phyloP scores from a whole-genome alignment of 2,888 invertebrate genomes.

The Microplitis manilae region DNA sequence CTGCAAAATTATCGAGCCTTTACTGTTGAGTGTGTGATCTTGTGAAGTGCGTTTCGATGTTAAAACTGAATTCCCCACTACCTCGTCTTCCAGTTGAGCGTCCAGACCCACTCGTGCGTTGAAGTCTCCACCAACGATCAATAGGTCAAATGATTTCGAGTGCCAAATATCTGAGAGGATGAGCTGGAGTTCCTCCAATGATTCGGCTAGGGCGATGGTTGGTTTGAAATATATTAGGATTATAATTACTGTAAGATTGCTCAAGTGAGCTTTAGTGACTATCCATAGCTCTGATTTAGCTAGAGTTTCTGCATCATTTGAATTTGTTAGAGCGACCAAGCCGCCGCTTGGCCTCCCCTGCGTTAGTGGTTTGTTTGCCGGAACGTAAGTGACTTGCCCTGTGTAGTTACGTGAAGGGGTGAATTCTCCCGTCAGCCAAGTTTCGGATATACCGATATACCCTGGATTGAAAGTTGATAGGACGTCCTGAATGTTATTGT shows the following conservation, averaged over 20 bases:
- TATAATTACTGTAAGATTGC: neutral
- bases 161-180: neutral
- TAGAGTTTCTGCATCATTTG: neutral
- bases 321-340: neutral
- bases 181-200: neutral
- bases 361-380: too few relatives aligned
- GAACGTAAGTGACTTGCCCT: too few relatives aligned
- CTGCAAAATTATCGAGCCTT: neutral
- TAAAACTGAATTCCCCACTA: too few relatives aligned
- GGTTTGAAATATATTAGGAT: neutral
- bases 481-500: too few relatives aligned
- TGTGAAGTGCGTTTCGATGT: neutral
- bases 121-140: neutral
- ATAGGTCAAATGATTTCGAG: neutral
- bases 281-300: neutral
- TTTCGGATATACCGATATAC: too few relatives aligned
- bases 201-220: neutral
- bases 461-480: too few relatives aligned
- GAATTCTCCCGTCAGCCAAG: too few relatives aligned
- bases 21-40: neutral
- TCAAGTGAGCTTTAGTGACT: neutral
- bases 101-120: neutral
- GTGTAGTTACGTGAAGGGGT: too few relatives aligned
- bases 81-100: neutral
- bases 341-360: neutral